Base-by-base conservation (phyloP, 2,113 vertebrate species). In the Ailurus styani region DNA sequence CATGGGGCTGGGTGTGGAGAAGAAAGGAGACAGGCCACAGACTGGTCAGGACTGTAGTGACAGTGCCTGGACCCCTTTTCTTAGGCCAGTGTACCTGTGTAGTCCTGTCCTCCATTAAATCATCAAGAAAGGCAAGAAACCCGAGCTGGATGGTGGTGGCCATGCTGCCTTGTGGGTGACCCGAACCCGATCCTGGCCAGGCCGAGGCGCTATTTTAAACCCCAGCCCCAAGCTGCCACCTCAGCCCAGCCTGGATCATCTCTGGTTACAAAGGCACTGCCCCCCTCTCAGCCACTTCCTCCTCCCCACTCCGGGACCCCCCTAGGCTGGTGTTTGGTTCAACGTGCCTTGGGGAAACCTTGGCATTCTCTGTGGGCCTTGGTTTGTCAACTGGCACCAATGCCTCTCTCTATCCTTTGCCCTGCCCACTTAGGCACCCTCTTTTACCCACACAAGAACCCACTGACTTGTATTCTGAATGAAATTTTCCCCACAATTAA, bases 141-240 rank as follows among this genome's bases (percentile, higher is more conserved):
- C 60, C 0, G 72, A 98, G 93, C 90, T 1, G 40, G 75, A 95
- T 70, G 55, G 83, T 86, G 66, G 86, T 97, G 68, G 78, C 91
- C 96, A 96, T 3, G 0, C 37, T 96, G 89, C 93, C 96, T 98
- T 91, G 42, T 91, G 95, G 66, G 91, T 98, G 97, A 98, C 97
- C 92, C 2, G 92, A 97, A 98, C 90, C 45, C 18, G 86, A 97
- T 95, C 90, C 83, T 23, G 78, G 86, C 92, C 97, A 96, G 92
- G 70, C 89, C 25, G 37, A 98, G 91, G 95, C 54, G 3, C 96
- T 97, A 97, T 97, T 98, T 97, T 96, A 98, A 97, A 97, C 95
- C 37, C 91, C 73, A 95, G 83, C 60, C 82, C 90, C 93, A 97
- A 96, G 68, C 84, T 93, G 93, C 91, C 1, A 21, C 40, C 66